A percentile compares a stretch with the other conserved stretches of the same genome.
phyloP scores from a whole-genome alignment of 2,113 vertebrate genomes.

The Orthonyx spaldingii region DNA sequence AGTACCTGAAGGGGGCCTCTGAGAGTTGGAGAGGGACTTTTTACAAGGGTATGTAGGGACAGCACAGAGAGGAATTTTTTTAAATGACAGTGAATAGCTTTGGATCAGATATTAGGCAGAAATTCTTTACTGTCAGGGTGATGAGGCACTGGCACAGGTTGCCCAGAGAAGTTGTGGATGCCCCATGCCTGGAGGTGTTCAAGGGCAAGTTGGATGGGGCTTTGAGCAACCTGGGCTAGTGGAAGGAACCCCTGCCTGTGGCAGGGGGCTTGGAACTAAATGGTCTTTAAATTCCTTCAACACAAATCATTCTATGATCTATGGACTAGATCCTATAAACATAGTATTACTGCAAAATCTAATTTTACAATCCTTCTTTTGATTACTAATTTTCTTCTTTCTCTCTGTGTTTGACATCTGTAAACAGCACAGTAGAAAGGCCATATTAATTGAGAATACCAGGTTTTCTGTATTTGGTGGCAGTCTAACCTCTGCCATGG shows the following conservation, averaged over 20 bases:
- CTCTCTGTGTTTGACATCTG: not conserved
- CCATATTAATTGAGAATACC: not conserved
- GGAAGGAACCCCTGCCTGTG: not conserved
- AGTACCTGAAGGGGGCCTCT: not conserved
- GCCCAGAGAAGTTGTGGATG: not conserved
- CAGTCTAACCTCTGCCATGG: not conserved
- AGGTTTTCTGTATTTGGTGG: not conserved
- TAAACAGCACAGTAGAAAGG: not conserved
- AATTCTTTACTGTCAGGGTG: not conserved
- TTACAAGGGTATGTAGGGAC: rapidly evolving
- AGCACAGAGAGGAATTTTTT: not conserved
- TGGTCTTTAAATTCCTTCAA: not conserved
- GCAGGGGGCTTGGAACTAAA: not conserved
- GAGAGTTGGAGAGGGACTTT: not conserved
- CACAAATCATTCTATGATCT: not conserved
- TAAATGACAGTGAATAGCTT: not conserved
- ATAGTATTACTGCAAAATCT: not conserved
- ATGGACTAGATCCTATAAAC: not conserved
- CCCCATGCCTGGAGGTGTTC: not conserved
- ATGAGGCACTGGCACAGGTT: not conserved
- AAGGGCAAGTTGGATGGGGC: not conserved
- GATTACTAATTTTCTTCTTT: not conserved
- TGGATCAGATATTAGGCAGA: not conserved
- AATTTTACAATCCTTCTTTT: not conserved
- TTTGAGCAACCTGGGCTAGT: not conserved